Evolutionary conservation across 2,113 vertebrate genomes (phyloP).

Genomic region (Xerus inauris): DNA sequence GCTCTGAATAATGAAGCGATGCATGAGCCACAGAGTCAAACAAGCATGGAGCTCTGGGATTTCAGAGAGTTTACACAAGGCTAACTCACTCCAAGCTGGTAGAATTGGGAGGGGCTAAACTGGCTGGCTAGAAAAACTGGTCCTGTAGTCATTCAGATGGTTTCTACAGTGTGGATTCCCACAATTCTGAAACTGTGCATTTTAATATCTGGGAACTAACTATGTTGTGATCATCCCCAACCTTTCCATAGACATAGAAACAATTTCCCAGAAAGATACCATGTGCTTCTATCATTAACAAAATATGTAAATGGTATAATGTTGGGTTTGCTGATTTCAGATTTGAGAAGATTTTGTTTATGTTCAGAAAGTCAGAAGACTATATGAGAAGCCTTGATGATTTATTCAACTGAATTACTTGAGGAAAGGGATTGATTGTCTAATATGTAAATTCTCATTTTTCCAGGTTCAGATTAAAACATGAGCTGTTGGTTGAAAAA

Average conservation of each 20-base stretch:
- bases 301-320: background rate
- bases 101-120: background rate
- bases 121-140: background rate
- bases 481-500: background rate
- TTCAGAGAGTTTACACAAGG: background rate
- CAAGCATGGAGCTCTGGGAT: background rate
- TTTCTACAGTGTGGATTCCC: background rate
- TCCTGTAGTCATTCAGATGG: background rate
- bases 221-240: background rate
- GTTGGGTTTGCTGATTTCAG: background rate
- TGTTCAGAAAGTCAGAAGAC: constrained; percentile 27
- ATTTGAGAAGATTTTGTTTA: background rate
- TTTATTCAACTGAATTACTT: background rate
- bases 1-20: background rate
- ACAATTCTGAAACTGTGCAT: background rate
- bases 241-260: background rate
- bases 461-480: constrained; percentile 56
- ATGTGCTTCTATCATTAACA: background rate
- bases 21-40: background rate
- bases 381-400: background rate
- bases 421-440: background rate
- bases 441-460: background rate
- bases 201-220: background rate
- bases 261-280: background rate
- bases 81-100: background rate